Base-by-base conservation (phyloP, 2,797 vertebrate species). In the Dicrostonyx torquatus region DNA sequence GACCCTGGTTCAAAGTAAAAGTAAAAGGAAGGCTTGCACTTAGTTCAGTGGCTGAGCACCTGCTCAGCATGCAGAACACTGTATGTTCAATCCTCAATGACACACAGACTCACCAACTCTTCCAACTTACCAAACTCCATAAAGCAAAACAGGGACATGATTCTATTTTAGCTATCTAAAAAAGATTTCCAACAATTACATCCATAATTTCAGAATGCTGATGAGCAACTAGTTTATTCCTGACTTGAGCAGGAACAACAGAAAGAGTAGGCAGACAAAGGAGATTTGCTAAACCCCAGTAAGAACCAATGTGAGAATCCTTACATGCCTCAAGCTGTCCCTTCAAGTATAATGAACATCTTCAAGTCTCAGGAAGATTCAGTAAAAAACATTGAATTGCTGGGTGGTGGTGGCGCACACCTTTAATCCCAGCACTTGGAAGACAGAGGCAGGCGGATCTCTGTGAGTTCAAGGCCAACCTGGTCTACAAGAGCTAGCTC, bases 151-250 rank as follows among this genome's bases (percentile, higher is more conserved):
- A 85, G 48, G 20, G 60, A 14, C 29, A 82, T 55, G 55, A 70
- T 11, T 93, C 60, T 55, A 89, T 15, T 82, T 84, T 50, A 87
- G 20, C 10, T 75, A 83, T 87, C 68, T 60, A 55, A 58, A 66
- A 60, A 79, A 58, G 64, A 6, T 0, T 89, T 85, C 90, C 43
- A n/a, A 78, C 77, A 93, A 95, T 64, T 60, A 11, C 18, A 75
- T 48, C 40, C 17, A 12, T 85, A 75, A 95, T 55, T 94, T 94
- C 80, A 87, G 75, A 91, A 53, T 29, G 83, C 31, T 68, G 37
- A 94, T 94, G 89, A 43, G 55, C 70, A 93, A 87, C 53, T 48
- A 76, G 40, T 45, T 80, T 87, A 88, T 76, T 93, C 68, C 34
- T 45, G 77, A 70, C 34, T 95, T 85, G 94, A 66, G 18, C 79